Evolutionary conservation across 2,797 vertebrate genomes (phyloP).

Genomic region (Aeoliscus strigatus): DNA sequence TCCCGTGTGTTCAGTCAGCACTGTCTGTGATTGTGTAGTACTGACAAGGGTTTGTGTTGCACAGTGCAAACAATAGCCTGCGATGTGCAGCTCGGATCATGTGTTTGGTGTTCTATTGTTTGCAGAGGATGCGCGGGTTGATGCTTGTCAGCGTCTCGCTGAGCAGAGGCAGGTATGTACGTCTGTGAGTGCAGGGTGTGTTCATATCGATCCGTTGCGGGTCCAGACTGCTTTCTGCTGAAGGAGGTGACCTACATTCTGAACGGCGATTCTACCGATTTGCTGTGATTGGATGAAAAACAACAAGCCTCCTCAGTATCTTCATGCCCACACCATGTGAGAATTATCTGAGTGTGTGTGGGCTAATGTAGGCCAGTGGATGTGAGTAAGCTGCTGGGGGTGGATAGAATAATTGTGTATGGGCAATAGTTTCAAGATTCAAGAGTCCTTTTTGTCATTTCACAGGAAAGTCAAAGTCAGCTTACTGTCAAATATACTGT

Average conservation of each 20-base stretch:
- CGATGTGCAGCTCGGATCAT: no score
- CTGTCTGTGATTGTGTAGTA: conserved; percentile 1
- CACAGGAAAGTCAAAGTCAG: no score
- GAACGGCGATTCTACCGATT: conserved; percentile 30
- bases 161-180: conserved; percentile 22
- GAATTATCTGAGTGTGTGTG: conserved; percentile 31
- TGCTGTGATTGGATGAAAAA: conserved; percentile 47
- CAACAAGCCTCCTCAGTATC: conserved; percentile 40
- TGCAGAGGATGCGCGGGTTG: conserved; percentile 25
- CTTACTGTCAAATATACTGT: no score
- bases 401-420: no score
- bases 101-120: conserved; percentile 43
- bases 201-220: conserved; percentile 57
- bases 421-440: no score
- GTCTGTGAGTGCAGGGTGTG: conserved; percentile 35
- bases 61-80: background rate
- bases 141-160: conserved; percentile 8
- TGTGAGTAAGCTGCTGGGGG: conserved; percentile 1
- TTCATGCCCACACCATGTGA: conserved; percentile 31
- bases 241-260: conserved; percentile 66
- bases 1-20: conserved; percentile 45
- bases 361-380: conserved; percentile 24
- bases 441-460: no score
- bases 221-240: conserved; percentile 41
- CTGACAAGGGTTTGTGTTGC: no score